A percentile compares a stretch with the other conserved stretches of the same genome.
Evolutionary conservation across 37 sponge, comb jelly and placozoan genomes (phyloP).

Genomic region (Diacarnus erythraeanus): DNA sequence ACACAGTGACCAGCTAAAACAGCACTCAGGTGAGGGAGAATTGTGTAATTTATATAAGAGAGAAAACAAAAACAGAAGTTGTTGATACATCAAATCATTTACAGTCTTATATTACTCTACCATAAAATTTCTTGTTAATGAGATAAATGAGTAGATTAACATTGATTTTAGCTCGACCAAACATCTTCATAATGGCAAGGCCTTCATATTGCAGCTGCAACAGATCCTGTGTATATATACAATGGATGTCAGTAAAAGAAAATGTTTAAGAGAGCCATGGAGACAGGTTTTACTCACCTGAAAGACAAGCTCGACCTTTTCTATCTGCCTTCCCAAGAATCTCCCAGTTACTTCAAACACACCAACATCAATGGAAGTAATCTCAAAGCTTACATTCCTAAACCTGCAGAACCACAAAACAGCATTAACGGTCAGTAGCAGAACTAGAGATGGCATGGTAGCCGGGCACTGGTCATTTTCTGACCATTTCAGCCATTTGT

Average conservation of each 20-base stretch:
- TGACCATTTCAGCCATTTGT: too few species aligned
- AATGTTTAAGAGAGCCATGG: background rate
- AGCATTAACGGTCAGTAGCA: too few species aligned
- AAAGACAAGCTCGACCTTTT: slow-evolving; percentile 93
- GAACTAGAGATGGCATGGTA: too few species aligned
- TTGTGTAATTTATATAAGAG: too few species aligned
- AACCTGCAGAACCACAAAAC: slow-evolving; percentile 56
- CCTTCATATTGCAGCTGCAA: slow-evolving; percentile 98
- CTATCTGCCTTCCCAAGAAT: slow-evolving; percentile 88
- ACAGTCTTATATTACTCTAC: slow-evolving; percentile 55
- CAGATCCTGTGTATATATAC: slow-evolving; percentile 59
- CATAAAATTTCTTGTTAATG: slow-evolving; percentile 99
- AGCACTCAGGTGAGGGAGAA: too few species aligned
- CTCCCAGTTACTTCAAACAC: slow-evolving; percentile 93
- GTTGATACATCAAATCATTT: too few species aligned
- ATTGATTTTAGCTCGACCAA: slow-evolving; percentile 90
- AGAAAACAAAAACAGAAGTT: too few species aligned
- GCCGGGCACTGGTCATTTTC: too few species aligned
- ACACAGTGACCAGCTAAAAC: too few species aligned
- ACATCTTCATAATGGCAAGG: slow-evolving; percentile 95
- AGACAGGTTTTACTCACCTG: slow-evolving; percentile 57
- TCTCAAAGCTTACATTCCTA: slow-evolving; percentile 92
- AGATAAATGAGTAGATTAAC: slow-evolving; percentile 96
- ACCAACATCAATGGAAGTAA: slow-evolving; percentile 81
- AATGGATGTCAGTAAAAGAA: background rate